phyloP scores from a whole-genome alignment of 2,797 vertebrate genomes.

The Spinus olivaceus region DNA sequence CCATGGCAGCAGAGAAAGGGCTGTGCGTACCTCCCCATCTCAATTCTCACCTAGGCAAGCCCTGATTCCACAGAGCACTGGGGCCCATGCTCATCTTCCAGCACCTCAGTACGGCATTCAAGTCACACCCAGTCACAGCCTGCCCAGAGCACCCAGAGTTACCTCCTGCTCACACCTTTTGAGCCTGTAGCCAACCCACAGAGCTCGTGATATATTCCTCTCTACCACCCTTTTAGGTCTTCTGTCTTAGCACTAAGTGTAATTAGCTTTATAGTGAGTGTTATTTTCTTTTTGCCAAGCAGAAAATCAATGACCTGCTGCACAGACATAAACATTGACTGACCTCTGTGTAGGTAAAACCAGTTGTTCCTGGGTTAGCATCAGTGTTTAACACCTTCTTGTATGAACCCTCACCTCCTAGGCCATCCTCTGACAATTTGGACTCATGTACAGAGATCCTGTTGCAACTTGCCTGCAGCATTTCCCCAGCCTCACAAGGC shows the following conservation, averaged over 20 bases:
- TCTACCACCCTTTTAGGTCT: not conserved
- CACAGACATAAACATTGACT: not conserved
- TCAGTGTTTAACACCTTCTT: not conserved
- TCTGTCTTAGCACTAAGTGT: not conserved
- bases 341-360: fast-evolving
- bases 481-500: too few species aligned
- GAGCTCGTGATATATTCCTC: fast-evolving
- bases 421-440: not conserved
- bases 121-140: not conserved
- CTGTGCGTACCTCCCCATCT: fast-evolving
- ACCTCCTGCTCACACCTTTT: not conserved
- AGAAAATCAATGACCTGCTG: not conserved
- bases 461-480: not conserved
- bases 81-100: not conserved
- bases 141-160: not conserved
- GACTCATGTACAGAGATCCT: fast-evolving
- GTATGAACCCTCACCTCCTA: not conserved
- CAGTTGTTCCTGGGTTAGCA: not conserved
- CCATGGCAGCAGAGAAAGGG: not conserved
- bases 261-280: not conserved
- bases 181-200: not conserved
- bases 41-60: not conserved
- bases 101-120: not conserved
- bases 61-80: not conserved
- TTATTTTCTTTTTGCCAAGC: not conserved